Evolutionary conservation across 2,797 vertebrate genomes (phyloP).

Genomic region (Intellagama lesueurii): DNA sequence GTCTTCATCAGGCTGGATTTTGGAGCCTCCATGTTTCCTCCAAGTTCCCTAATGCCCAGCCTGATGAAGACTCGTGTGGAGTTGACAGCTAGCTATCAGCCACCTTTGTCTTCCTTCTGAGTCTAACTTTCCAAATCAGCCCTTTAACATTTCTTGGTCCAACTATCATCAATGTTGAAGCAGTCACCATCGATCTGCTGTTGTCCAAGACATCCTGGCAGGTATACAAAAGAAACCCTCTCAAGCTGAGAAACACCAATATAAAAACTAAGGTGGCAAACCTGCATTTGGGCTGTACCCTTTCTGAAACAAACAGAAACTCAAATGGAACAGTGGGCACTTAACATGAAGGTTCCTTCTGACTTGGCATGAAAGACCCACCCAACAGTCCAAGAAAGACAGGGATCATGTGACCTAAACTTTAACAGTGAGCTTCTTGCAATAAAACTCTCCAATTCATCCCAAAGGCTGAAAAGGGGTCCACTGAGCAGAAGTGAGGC

Average conservation of each 20-base stretch:
- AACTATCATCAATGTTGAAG: not conserved
- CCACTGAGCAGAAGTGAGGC: not conserved
- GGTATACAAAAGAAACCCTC: not conserved
- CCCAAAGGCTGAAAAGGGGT: not conserved
- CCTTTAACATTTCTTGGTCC: not conserved
- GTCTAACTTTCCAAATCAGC: not conserved
- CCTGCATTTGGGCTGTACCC: not conserved
- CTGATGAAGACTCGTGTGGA: no score
- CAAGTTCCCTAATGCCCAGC: no score
- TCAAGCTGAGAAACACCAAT: not conserved
- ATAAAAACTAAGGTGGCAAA: not conserved
- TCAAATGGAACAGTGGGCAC: not conserved
- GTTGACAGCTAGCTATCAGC: not conserved
- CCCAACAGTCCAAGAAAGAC: not conserved
- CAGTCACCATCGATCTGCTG: not conserved
- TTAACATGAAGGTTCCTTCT: not conserved
- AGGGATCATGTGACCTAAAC: not conserved
- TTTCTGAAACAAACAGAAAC: not conserved
- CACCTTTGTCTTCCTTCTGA: no score
- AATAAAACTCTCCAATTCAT: no score
- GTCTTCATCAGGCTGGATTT: no score
- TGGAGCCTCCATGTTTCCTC: not conserved
- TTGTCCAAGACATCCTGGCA: not conserved
- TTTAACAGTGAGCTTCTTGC: not conserved
- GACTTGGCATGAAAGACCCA: not conserved